Conservation (phyloP, 2,797 vertebrate species). For the Delichon dasypus region DNA sequence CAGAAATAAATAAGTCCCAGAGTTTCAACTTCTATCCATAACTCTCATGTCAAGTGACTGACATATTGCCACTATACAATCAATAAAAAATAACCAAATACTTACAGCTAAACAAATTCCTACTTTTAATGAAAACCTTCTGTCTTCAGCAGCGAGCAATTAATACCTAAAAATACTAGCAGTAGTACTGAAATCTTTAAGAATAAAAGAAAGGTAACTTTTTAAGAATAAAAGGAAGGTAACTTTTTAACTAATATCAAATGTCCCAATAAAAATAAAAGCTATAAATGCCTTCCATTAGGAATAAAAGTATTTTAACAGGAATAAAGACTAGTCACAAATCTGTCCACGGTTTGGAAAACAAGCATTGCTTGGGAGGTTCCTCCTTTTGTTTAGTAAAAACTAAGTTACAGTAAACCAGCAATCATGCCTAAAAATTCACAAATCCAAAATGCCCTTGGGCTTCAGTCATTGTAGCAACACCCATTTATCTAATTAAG, state of each 20-base stretch:
- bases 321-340: background rate
- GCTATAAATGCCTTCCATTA: background rate
- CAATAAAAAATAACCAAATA: background rate
- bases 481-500: conserved; percentile 9
- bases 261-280: background rate
- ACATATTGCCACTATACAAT: background rate
- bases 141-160: background rate
- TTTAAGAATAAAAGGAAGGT: background rate
- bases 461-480: background rate
- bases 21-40: background rate
- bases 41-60: background rate
- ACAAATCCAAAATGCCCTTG: conserved; percentile 6
- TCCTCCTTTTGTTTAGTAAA: conserved; percentile 11
- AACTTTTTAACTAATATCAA: background rate
- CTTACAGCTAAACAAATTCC: background rate
- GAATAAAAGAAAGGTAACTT: background rate
- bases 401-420: conserved; percentile 5
- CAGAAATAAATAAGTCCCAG: background rate
- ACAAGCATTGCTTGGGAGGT: background rate
- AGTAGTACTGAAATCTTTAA: background rate
- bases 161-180: background rate
- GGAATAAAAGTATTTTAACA: background rate
- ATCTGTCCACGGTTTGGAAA: background rate
- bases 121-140: background rate
- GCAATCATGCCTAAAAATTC: conserved; percentile 11